Evolutionary conservation across 2,113 vertebrate genomes (phyloP), one percentile per base, ranked within the genome.

Genomic region (Callochromis pleurospilus): DNA sequence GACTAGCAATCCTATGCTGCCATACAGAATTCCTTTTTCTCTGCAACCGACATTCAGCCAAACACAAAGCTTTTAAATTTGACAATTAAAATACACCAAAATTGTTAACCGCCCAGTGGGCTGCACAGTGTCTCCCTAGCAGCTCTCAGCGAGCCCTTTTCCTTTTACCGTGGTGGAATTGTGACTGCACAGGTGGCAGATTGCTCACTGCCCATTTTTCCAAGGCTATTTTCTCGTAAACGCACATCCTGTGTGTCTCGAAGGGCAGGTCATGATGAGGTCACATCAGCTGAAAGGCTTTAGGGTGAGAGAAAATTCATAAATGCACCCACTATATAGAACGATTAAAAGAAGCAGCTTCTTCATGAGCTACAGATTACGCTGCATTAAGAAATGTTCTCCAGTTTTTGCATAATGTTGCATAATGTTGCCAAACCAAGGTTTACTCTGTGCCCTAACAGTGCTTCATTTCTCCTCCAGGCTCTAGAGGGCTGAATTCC

Each of bases 121-220:
- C 36, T 51, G 42, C 5, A n/a, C 19, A 33, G 14, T 40, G 4
- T n/a, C 68, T 82, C 21, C 31, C 65, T 81, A 82, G 82, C 91
- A 88, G 90, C 84, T 86, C 68, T 65, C 47, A 13, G 3, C 3
- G 12, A 89, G 49, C 83, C 24, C 9, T 26, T 49, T 38, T 38
- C 3, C 31, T 79, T 80, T 92, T 88, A 90, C 86, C 89, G 90
- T 53, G 81, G 31, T 53, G 2, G 26, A 80, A 82, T 51, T 47
- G 83, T 6, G n/a, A 62, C 38, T 7, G 56, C 81, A 53, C 92
- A 93, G 92, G 90, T 92, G 93, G 91, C 80, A 62, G 77, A 88
- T 80, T 84, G 83, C 70, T 65, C 53, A 7, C 13, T 12, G 21
- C 31, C 85, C 58, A 84, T 94, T 80, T 79, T 75, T 84, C 83